A percentile compares a stretch with the other conserved stretches of the same genome.
Conservation (phyloP, 2,888 invertebrate genomes). For the Aphelenchoides bicaudatus region DNA sequence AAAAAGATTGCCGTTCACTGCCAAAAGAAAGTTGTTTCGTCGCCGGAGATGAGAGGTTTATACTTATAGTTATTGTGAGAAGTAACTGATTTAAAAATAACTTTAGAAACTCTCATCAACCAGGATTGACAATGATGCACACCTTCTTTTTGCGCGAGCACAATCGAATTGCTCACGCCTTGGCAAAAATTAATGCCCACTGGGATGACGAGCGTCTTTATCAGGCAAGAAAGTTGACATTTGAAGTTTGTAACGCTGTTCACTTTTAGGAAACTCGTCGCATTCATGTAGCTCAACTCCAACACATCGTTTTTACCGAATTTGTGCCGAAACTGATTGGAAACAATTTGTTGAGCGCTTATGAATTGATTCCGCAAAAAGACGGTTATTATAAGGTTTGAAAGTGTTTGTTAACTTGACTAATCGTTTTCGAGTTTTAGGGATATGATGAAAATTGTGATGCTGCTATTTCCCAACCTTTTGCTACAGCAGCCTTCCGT, state of each 20-base stretch:
- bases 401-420: not conserved
- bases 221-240: slow-evolving; percentile 39
- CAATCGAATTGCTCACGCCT: slow-evolving; percentile 48
- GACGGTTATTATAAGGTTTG: slow-evolving; percentile 48
- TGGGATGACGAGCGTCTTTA: slow-evolving; percentile 62
- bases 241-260: not conserved
- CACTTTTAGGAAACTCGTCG: slow-evolving; percentile 62
- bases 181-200: slow-evolving; percentile 53
- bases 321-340: slow-evolving; percentile 79
- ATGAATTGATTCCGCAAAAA: slow-evolving; percentile 76
- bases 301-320: slow-evolving; percentile 62
- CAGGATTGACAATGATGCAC: slow-evolving; percentile 51
- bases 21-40: slow-evolving; percentile 41
- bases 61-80: too few species aligned
- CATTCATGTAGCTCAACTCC: slow-evolving; percentile 66
- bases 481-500: slow-evolving; percentile 78
- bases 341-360: slow-evolving; percentile 76
- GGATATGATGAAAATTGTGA: slow-evolving; percentile 72
- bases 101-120: too few species aligned
- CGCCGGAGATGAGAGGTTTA: slow-evolving; percentile 54
- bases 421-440: slow-evolving; percentile 23
- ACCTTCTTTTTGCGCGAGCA: slow-evolving; percentile 57
- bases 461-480: slow-evolving; percentile 82
- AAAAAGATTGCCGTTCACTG: slow-evolving; percentile 51
- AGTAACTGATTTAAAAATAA: too few species aligned